A percentile compares a stretch with the other conserved stretches of the same genome.
Conservation (phyloP, 2,797 vertebrate species). For the Acipenser oxyrinchus region DNA sequence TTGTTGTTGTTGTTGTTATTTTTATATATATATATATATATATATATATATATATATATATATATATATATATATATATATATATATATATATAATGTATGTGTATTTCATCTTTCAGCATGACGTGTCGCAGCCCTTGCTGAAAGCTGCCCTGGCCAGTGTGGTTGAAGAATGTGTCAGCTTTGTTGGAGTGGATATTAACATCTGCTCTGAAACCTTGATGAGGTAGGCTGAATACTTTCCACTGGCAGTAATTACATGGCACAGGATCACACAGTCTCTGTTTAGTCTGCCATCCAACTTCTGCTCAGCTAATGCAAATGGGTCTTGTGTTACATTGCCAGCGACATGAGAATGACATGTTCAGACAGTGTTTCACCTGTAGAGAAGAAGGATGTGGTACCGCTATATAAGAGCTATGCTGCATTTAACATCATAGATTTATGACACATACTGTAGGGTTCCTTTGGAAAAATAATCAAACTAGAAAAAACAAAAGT, state of each 20-base stretch:
- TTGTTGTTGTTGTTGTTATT: too few species aligned
- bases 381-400: background rate
- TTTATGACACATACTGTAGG: slow-evolving; percentile 9
- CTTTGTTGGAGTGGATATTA: slow-evolving; percentile 98
- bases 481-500: slow-evolving; percentile 14
- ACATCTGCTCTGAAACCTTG: slow-evolving; percentile 94
- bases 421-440: slow-evolving; percentile 17
- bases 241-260: slow-evolving; percentile 65
- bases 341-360: slow-evolving; percentile 37
- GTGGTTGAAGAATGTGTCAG: slow-evolving; percentile 98
- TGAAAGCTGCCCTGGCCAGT: slow-evolving; percentile 83
- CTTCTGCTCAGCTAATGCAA: slow-evolving; percentile 39
- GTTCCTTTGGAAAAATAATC: slow-evolving; percentile 26
- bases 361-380: slow-evolving; percentile 23
- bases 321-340: slow-evolving; percentile 22
- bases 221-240: slow-evolving; percentile 82
- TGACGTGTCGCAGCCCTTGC: slow-evolving; percentile 81
- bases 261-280: slow-evolving; percentile 56
- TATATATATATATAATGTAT: background rate
- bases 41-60: too few species aligned
- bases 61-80: too few species aligned
- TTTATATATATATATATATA: too few species aligned
- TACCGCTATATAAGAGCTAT: slow-evolving; percentile 11
- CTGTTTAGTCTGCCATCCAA: slow-evolving; percentile 65
- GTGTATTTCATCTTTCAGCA: slow-evolving; percentile 65